Conservation (phyloP, 2,888 invertebrate genomes). For the Stenodera caucasica region DNA sequence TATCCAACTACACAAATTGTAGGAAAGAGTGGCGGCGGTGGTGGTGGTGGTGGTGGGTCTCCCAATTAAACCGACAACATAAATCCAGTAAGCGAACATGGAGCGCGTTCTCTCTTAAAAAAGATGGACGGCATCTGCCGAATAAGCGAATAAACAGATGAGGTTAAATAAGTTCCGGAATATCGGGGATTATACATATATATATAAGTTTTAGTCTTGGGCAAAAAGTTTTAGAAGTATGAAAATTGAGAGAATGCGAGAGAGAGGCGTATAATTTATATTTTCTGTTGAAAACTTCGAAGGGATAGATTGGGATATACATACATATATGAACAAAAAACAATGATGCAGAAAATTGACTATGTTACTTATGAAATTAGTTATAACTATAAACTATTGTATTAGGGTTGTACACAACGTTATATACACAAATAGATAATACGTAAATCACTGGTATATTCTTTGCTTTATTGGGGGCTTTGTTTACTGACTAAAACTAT, state of each 20-base stretch:
- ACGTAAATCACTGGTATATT: neutral
- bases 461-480: neutral
- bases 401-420: neutral
- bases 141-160: slow-evolving; percentile 49
- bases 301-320: slow-evolving; percentile 33
- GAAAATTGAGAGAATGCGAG: too few species aligned
- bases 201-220: slow-evolving; percentile 38
- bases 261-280: slow-evolving; percentile 38
- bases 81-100: slow-evolving; percentile 48
- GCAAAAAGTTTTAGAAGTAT: slow-evolving; percentile 44
- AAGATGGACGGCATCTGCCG: slow-evolving; percentile 50
- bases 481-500: neutral
- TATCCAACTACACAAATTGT: slow-evolving; percentile 45
- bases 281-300: slow-evolving; percentile 33
- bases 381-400: slow-evolving; percentile 3
- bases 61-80: slow-evolving; percentile 53
- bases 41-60: slow-evolving; percentile 37
- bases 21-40: slow-evolving; percentile 31
- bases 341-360: slow-evolving; percentile 46
- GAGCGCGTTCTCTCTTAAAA: slow-evolving; percentile 32
- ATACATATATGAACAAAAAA: slow-evolving; percentile 46
- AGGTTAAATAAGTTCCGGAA: slow-evolving; percentile 47
- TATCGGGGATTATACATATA: slow-evolving; percentile 44
- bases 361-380: slow-evolving; percentile 42
- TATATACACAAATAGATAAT: neutral